Evolutionary conservation across 1,140 invertebrate genomes (phyloP).

Genomic region (Coboldia fuscipes): DNA sequence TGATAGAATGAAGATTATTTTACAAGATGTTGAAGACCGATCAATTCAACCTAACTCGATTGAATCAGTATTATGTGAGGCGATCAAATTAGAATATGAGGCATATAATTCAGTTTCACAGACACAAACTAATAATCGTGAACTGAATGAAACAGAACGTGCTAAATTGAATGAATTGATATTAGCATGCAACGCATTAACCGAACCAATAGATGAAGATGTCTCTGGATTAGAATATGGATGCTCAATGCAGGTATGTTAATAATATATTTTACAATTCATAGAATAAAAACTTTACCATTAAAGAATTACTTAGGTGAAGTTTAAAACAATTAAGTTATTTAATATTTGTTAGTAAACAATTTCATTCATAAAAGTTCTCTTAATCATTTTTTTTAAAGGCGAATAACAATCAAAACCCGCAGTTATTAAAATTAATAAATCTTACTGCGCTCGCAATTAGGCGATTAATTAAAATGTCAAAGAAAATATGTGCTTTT

Average conservation of each 20-base stretch:
- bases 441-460: constrained; percentile 83
- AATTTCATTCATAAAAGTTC: no score
- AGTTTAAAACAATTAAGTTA: no score
- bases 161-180: constrained; percentile 66
- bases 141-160: constrained; percentile 60
- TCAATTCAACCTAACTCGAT: constrained; percentile 19
- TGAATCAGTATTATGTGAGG: constrained; percentile 29
- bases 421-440: constrained; percentile 57
- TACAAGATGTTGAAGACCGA: background rate
- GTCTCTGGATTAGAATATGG: constrained; percentile 40
- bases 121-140: constrained; percentile 29
- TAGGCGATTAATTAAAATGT: constrained; percentile 73
- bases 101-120: constrained; percentile 10
- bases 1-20: background rate
- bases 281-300: no score
- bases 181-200: constrained; percentile 58
- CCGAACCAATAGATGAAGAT: constrained; percentile 62
- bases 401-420: constrained; percentile 37
- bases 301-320: no score
- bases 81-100: constrained; percentile 63
- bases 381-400: constrained; percentile 13
- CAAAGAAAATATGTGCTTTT: constrained; percentile 71
- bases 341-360: no score
- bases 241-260: constrained; percentile 31
- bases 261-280: constrained; percentile 1